A percentile compares a stretch with the other conserved stretches of the same genome.
phyloP scores from a whole-genome alignment of 2,797 vertebrate genomes.

The Australoheros facetus region DNA sequence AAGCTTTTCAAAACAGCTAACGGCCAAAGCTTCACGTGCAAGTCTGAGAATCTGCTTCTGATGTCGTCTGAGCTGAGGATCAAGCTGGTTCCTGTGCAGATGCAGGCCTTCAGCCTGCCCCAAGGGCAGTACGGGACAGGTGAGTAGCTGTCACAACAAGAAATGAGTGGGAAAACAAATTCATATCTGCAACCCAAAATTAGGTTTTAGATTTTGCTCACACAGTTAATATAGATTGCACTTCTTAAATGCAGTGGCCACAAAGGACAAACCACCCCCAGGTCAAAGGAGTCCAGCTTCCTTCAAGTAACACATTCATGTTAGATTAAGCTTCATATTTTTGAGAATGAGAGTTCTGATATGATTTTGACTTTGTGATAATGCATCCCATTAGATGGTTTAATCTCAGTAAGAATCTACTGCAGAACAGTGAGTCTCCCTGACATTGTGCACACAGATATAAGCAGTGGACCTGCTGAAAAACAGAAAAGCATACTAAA shows the following conservation, averaged over 20 bases:
- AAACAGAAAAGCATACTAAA: no score
- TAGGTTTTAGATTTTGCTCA: not conserved
- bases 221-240: not conserved
- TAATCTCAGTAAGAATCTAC: no score
- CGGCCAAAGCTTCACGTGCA: conserved; percentile 85
- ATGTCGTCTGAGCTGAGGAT: conserved; percentile 78
- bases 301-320: no score
- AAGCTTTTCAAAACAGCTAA: conserved; percentile 76
- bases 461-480: no score
- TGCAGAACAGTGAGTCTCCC: no score
- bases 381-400: not conserved
- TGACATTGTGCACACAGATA: no score
- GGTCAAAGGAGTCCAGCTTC: not conserved
- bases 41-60: conserved; percentile 74
- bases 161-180: not conserved
- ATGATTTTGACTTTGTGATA: not conserved
- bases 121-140: conserved; percentile 82
- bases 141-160: conserved; percentile 52
- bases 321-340: not conserved
- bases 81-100: conserved; percentile 78
- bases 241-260: not conserved
- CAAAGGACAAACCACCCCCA: not conserved
- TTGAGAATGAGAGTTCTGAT: not conserved
- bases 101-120: conserved; percentile 86
- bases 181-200: not conserved